Evolutionary conservation across 2,113 vertebrate genomes (phyloP), one percentile per base, ranked within the genome.

Genomic region (Pongo abelii): DNA sequence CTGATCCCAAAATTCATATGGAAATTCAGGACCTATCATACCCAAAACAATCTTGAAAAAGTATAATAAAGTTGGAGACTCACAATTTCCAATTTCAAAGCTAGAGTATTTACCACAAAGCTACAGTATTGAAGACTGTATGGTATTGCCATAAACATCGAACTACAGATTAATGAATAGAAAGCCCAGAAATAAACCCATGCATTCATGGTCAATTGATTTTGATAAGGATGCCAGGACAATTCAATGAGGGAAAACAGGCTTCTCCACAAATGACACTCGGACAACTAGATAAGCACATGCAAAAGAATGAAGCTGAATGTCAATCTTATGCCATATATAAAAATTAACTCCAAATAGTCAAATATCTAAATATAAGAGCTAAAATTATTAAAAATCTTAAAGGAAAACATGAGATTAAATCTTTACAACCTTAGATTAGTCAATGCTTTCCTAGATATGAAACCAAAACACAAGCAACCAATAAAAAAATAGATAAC

Each of bases 1-100:
- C 38, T 84, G 74, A 91, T 59, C 40, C 23, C 43, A 69, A 61
- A 91, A 80, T 72, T 85, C 64, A 78, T 95, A 48, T 25, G 32
- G 27, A 86, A 86, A 79, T 86, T 91, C 48, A 80, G 75, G 43
- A 52, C 13, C 72, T 81, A 64, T n/a, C 74, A 46, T 10, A 74
- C 2, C 38, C n/a, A 80, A 91, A 85, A 86, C 16, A 85, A 64
- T 57, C 43, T 94, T 72, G n/a, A 91, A 91, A 91, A 96, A 23
- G 27, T 67, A 14, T 46, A 96, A 79, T 27, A 61, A 80, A 84
- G 17, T 77, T 64, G n/a, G 30, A 72, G 64, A 91, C 13, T 80
- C 46, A 64, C 3, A 80, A 1, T 55, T 94, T 38, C 52, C 46
- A 67, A 25, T 91, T 91, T 74, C 61, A 94, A 84, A 86, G 23